Conservation (phyloP, 2,888 invertebrate genomes). For the Chaetoderma sp. region DNA sequence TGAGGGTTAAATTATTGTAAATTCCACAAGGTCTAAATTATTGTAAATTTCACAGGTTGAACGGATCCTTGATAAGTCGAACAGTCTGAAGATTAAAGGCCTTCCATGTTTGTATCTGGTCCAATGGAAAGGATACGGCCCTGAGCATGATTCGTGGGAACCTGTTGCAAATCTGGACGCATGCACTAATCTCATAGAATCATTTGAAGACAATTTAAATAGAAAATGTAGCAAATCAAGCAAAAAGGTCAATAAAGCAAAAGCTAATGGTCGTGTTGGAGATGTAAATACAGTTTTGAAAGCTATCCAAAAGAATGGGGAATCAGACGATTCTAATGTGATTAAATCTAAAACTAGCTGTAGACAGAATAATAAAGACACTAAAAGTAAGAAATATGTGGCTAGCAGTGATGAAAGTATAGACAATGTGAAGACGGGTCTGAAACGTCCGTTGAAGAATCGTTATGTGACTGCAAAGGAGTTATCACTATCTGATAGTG, state of each 20-base stretch:
- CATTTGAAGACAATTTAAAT: constrained; percentile 41
- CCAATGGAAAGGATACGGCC: constrained; percentile 55
- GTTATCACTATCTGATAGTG: neutral
- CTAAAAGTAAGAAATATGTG: neutral
- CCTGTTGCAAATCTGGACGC: constrained; percentile 47
- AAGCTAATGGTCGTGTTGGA: neutral
- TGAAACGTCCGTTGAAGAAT: too few species aligned
- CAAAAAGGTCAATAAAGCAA: neutral
- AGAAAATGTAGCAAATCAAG: neutral
- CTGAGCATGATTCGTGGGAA: constrained; percentile 61
- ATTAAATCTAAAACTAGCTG: neutral
- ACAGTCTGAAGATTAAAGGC: constrained; percentile 37
- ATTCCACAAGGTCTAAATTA: too few species aligned
- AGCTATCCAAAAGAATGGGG: neutral
- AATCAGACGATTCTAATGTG: neutral
- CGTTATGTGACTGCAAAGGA: too few species aligned
- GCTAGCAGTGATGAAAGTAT: neutral
- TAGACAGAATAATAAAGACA: constrained; percentile 1
- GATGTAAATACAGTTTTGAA: neutral
- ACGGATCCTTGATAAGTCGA: too few species aligned
- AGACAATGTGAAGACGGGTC: neutral
- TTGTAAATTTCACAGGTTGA: too few species aligned
- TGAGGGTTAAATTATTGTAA: too few species aligned
- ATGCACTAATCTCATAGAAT: constrained; percentile 40
- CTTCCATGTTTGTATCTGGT: constrained; percentile 47